A percentile compares a stretch with the other conserved stretches of the same genome.
Evolutionary conservation across 37 sponge, comb jelly and placozoan genomes (phyloP).

Genomic region (Corticium candelabrum): DNA sequence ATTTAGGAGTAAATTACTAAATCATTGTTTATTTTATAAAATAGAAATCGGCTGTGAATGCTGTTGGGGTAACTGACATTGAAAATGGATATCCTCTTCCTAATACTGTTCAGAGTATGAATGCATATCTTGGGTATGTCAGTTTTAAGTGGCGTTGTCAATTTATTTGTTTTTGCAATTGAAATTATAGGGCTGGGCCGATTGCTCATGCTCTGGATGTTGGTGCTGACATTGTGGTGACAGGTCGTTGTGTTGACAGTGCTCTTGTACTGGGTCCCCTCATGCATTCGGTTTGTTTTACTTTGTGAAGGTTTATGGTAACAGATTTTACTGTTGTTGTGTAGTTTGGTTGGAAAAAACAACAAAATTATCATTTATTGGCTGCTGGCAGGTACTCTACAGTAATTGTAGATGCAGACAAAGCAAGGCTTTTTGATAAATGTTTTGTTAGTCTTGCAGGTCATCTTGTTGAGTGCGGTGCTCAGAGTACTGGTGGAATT

Average conservation of each 20-base stretch:
- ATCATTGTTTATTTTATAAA: background rate
- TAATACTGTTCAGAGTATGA: conserved; percentile 54
- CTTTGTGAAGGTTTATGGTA: background rate
- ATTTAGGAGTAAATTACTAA: too few species aligned
- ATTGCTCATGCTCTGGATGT: conserved; percentile 71
- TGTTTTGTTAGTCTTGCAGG: conserved; percentile 68
- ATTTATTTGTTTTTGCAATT: background rate
- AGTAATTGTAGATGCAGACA: too few species aligned
- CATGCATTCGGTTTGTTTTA: conserved; percentile 54
- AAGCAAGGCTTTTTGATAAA: background rate
- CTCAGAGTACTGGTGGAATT: conserved; percentile 92
- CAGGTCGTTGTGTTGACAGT: conserved; percentile 93
- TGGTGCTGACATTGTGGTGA: conserved; percentile 91
- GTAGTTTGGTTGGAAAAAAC: conserved; percentile 71
- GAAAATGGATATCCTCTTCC: conserved; percentile 31
- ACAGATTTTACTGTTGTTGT: too few species aligned
- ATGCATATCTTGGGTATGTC: conserved; percentile 80
- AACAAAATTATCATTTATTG: conserved; percentile 53
- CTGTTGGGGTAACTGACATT: conserved; percentile 6
- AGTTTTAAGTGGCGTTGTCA: background rate
- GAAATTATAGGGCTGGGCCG: conserved; percentile 61
- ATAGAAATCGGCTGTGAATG: background rate
- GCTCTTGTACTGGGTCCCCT: conserved; percentile 89
- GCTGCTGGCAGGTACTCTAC: conserved; percentile 70
- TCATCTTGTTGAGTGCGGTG: conserved; percentile 96